Base-by-base conservation (phyloP, 2,797 vertebrate species). In the Amazonetta brasiliensis region DNA sequence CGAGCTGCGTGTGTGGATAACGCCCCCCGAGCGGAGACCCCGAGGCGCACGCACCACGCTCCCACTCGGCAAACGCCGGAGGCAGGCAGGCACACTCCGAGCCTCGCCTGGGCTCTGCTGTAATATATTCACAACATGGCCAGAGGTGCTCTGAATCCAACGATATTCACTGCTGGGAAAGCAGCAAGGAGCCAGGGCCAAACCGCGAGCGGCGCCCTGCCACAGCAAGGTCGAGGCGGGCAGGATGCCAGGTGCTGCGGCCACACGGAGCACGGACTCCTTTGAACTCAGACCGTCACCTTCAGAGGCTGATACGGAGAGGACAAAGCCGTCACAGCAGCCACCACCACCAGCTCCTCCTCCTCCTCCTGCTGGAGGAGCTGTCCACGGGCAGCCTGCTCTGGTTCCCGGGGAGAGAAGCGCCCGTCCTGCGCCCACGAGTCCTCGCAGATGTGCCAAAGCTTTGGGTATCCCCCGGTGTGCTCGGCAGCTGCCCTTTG, bases 1-100 rank as follows among this genome's bases (percentile, higher is more conserved):
- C 6, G 76, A 91, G 89, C 75, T 43, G 71, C 44, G 31, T 44
- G 28, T 28, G 56, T 9, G 59, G 55, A 25, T 12, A 41, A 25
- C 21, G 31, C 26, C 3, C 11, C 37, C 41, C 9, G 28, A 5
- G 75, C 74, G 39, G 11, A 41, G 67, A 39, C 64, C 71, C 31
- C 17, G 0, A 12, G 0, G 3, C 4, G n/a, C 33, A 28, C 44
- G 25, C 2, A 18, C 17, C 58, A 60, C 31, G 48, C 73, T 66
- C 73, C 78, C 43, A 33, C 25, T 46, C 60, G 1, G 3, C 9
- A 28, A 48, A 66, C 18, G 28, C 35, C 20, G 2, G 76, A 43
- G 39, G 81, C 50, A 59, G 58, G 31, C 16, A 2, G 26, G 12
- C 1, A 0, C 0, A 0, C 4, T 20, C 35, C 1, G 7, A 83